phyloP scores from a whole-genome alignment of 2,888 invertebrate species.

The Stenodera caucasica region DNA sequence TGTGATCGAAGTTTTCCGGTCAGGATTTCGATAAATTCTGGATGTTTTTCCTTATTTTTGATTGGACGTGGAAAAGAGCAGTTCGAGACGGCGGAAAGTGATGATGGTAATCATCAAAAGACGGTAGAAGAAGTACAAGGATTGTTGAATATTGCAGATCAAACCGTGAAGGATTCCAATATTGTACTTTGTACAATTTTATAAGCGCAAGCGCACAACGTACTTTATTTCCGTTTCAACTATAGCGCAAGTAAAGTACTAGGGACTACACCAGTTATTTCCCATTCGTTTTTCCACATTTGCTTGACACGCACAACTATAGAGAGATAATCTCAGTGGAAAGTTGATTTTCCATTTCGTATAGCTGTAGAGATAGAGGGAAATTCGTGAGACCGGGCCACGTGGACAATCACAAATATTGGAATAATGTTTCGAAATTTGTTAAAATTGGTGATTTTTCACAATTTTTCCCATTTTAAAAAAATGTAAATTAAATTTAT shows the following conservation, averaged over 20 bases:
- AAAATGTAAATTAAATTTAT: no score
- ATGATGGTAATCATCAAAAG: background rate
- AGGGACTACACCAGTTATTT: slow-evolving; percentile 32
- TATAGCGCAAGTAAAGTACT: slow-evolving; percentile 24
- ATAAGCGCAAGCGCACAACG: slow-evolving; percentile 33
- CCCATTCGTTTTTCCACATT: slow-evolving; percentile 41
- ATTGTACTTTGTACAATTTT: slow-evolving; percentile 17
- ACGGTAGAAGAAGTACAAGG: background rate
- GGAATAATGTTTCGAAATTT: no score
- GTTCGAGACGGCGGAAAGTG: no score
- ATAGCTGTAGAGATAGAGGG: no score
- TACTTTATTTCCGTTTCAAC: slow-evolving; percentile 32
- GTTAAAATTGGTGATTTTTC: no score
- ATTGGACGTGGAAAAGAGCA: no score
- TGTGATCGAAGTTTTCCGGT: no score
- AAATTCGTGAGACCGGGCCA: slow-evolving; percentile 13
- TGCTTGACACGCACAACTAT: background rate
- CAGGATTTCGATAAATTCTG: no score
- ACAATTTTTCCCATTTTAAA: no score
- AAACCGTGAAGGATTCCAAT: background rate
- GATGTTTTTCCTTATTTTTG: no score
- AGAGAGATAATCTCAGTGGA: background rate
- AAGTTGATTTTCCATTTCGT: background rate
- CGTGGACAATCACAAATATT: slow-evolving; percentile 13
- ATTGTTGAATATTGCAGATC: background rate